Evolutionary conservation across 2,888 invertebrate genomes (phyloP).

Genomic region (Branchellion lobata): DNA sequence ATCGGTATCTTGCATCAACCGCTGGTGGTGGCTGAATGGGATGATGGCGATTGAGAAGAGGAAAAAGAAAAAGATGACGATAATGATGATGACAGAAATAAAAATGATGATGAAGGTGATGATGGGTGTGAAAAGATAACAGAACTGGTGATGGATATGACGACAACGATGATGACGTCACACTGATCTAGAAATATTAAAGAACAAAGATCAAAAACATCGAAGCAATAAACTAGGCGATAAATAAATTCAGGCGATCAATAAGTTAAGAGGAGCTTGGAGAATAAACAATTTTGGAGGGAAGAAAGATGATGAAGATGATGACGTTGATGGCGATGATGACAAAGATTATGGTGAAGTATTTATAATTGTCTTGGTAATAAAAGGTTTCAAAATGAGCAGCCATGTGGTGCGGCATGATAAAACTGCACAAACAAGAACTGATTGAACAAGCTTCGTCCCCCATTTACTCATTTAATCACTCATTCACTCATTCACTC

Average conservation of each 20-base stretch:
- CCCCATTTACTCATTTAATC: not conserved
- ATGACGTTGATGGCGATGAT: not conserved
- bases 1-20: too few relatives aligned
- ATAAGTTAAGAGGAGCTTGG: too few relatives aligned
- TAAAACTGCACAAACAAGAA: not conserved
- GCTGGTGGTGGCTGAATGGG: too few relatives aligned
- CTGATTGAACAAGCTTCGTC: not conserved
- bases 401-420: not conserved
- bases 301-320: not conserved
- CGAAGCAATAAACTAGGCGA: too few relatives aligned
- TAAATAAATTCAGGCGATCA: too few relatives aligned
- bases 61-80: not conserved
- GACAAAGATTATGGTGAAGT: not conserved
- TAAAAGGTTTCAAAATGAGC: not conserved
- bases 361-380: not conserved
- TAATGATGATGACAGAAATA: not conserved
- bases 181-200: too few relatives aligned
- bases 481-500: not conserved
- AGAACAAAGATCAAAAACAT: too few relatives aligned
- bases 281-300: not conserved
- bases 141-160: too few relatives aligned
- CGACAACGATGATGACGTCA: too few relatives aligned
- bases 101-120: constrained; percentile 11
- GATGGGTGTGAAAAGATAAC: not conserved
- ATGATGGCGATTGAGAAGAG: not conserved